These are phyloP conservation scores for Echeneis naucrates DNA, from an alignment of 2,797 vertebrate genomes.

Conservation along the genomic window DNA sequence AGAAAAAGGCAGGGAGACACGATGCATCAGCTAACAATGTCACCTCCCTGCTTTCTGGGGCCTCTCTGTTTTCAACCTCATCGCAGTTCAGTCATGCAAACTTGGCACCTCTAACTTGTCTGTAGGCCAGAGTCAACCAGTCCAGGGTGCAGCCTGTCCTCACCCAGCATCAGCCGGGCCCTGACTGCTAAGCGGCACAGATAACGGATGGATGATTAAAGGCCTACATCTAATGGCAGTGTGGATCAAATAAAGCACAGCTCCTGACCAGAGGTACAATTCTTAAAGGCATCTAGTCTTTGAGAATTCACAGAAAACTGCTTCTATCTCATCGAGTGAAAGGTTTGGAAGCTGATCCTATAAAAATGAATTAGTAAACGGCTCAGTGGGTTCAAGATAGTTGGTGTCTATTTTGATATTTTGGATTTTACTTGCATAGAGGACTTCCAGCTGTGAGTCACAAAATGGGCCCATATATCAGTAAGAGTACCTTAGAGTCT, in stretches of 20 bases:
- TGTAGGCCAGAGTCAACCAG: no score
- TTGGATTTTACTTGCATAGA: constrained; percentile 3
- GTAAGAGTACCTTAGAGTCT: constrained; percentile 10
- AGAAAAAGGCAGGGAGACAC: no score
- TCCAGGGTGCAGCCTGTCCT: no score
- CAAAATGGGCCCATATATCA: constrained; percentile 14
- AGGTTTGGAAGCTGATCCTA: neutral
- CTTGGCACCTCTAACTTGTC: no score
- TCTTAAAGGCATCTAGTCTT: neutral
- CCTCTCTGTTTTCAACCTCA: no score
- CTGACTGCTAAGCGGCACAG: no score
- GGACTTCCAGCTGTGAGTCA: constrained; percentile 13
- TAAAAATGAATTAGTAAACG: neutral
- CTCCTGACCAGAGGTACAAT: neutral
- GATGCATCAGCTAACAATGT: no score
- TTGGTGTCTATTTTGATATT: neutral
- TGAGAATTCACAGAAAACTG: neutral
- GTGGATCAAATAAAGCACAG: neutral
- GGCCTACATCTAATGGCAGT: neutral
- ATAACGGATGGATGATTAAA: neutral
- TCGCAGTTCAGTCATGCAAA: no score
- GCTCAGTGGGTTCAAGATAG: neutral
- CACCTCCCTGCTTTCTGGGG: no score
- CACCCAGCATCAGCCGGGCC: no score
- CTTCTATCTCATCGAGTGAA: neutral